Evolutionary conservation across 2,113 vertebrate genomes (phyloP).

Genomic region (Gyps fulvus): DNA sequence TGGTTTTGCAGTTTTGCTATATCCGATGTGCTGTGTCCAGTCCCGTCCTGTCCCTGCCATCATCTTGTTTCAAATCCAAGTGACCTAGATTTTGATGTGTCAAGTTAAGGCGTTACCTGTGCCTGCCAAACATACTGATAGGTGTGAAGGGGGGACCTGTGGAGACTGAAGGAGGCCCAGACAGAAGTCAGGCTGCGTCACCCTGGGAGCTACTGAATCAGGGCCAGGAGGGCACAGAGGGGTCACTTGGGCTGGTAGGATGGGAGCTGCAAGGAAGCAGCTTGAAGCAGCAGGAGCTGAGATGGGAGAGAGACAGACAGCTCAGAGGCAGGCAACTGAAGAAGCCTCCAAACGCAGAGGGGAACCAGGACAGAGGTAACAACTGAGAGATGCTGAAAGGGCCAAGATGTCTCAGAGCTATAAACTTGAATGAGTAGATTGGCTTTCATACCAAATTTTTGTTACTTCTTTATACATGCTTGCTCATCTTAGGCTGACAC

Average conservation of each 20-base stretch:
- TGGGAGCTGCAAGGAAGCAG: not conserved
- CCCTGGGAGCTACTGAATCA: not conserved
- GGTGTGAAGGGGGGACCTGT: not conserved
- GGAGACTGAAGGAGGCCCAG: not conserved
- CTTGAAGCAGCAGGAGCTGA: not conserved
- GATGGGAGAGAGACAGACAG: not conserved
- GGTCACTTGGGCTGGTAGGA: not conserved
- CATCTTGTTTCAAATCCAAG: not conserved
- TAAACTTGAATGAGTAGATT: not conserved
- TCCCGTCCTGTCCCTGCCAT: not conserved
- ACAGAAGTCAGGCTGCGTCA: rapidly evolving
- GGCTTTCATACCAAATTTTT: not conserved
- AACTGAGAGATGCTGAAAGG: not conserved
- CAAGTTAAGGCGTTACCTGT: not conserved
- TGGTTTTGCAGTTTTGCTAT: not conserved
- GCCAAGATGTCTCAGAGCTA: not conserved
- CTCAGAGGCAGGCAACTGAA: not conserved
- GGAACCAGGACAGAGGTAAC: not conserved
- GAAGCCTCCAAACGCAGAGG: not conserved
- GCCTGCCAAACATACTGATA: not conserved
- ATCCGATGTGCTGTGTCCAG: not conserved
- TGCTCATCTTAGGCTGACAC: not conserved
- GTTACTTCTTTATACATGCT: not conserved
- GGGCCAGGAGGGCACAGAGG: not conserved
- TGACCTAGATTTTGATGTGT: not conserved